A percentile compares a stretch with the other conserved stretches of the same genome.
Evolutionary conservation across 2,113 vertebrate species (phyloP).

Genomic region (Ellobius talpinus): DNA sequence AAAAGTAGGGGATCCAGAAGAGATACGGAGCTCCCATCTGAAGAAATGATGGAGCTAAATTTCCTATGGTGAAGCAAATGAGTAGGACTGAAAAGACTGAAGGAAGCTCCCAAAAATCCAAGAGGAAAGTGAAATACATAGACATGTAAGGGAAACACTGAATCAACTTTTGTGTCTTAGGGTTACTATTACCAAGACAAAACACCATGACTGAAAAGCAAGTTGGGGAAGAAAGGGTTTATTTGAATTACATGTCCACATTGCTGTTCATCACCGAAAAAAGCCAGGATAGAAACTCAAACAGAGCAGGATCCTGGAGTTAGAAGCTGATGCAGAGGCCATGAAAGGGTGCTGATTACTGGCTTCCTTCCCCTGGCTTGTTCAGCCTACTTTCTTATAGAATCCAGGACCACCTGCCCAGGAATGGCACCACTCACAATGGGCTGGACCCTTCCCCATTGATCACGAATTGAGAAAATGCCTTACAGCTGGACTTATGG

Average conservation of each 20-base stretch:
- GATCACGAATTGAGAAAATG: background rate
- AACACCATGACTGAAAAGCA: background rate
- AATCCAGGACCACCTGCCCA: too few relatives aligned
- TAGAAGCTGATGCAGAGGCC: background rate
- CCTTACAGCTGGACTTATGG: background rate
- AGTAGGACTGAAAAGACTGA: background rate
- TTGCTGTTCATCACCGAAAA: background rate
- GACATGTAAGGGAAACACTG: background rate
- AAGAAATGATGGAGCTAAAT: background rate
- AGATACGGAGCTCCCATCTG: background rate
- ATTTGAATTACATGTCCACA: background rate
- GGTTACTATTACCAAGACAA: background rate
- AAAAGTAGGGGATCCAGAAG: background rate
- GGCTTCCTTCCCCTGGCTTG: background rate
- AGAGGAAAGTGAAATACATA: background rate
- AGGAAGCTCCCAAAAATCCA: background rate
- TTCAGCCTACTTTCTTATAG: too few relatives aligned
- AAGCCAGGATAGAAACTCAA: background rate
- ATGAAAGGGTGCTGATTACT: background rate
- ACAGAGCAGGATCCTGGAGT: background rate
- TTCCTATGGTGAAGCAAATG: conserved; percentile 20
- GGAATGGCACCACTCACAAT: too few relatives aligned
- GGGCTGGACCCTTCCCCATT: too few relatives aligned
- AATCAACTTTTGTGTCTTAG: background rate
- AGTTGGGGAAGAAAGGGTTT: background rate